phyloP scores from a whole-genome alignment of 2,888 invertebrate genomes.

The Ethmia dodecea region DNA sequence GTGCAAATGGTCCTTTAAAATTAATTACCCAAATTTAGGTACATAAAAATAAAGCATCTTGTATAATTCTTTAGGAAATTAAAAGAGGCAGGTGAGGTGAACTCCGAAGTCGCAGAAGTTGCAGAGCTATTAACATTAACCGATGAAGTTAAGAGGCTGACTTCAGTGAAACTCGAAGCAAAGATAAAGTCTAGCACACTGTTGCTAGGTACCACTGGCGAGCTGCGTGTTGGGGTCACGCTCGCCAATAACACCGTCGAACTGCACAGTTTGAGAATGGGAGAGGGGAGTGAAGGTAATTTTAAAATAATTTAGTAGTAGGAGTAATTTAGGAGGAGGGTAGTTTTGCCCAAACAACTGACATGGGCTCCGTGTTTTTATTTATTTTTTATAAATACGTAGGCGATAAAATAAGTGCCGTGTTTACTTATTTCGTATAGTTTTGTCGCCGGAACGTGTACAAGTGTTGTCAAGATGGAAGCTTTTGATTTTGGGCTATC shows the following conservation, averaged over 20 bases:
- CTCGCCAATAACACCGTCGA: slow-evolving; percentile 87
- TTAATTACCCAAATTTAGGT: not conserved
- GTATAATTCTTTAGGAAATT: slow-evolving; percentile 39
- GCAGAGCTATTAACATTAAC: slow-evolving; percentile 74
- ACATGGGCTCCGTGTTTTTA: too few relatives aligned
- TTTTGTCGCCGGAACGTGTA: too few relatives aligned
- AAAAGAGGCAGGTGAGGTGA: slow-evolving; percentile 51
- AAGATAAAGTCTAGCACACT: slow-evolving; percentile 85
- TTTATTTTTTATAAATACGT: too few relatives aligned
- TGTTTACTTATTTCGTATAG: too few relatives aligned
- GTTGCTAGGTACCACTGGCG: slow-evolving; percentile 83
- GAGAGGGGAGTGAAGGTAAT: slow-evolving; percentile 69
- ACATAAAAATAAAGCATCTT: not conserved
- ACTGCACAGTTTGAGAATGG: slow-evolving; percentile 77
- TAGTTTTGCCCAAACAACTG: too few relatives aligned
- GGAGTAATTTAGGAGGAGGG: too few relatives aligned
- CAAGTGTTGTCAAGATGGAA: too few relatives aligned
- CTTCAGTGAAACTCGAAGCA: slow-evolving; percentile 80
- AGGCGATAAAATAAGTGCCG: too few relatives aligned
- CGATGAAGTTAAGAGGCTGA: slow-evolving; percentile 85
- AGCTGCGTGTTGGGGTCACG: slow-evolving; percentile 81
- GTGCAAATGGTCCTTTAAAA: too few relatives aligned
- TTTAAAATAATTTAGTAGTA: too few relatives aligned
- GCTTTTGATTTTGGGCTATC: too few relatives aligned
- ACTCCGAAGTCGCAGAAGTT: slow-evolving; percentile 41